Evolutionary conservation across 2,888 invertebrate species (phyloP).

Genomic region (Neoscelio sp.): DNA sequence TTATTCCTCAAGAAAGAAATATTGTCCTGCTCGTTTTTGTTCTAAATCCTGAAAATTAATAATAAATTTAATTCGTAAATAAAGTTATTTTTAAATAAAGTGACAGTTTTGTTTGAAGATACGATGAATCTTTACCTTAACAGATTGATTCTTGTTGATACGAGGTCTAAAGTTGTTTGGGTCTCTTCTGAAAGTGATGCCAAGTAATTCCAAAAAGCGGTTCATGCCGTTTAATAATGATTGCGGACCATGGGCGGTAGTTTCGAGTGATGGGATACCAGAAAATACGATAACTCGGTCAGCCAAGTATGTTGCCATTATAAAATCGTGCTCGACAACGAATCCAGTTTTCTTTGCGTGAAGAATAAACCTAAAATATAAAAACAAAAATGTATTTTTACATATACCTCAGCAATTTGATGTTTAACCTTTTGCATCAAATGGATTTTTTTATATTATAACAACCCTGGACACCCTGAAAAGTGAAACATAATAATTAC

Average conservation of each 20-base stretch:
- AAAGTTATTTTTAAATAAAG: no score
- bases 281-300: slow-evolving; percentile 99
- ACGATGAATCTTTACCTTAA: slow-evolving; percentile 88
- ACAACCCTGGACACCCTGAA: no score
- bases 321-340: slow-evolving; percentile 98
- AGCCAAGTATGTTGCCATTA: slow-evolving; percentile 99
- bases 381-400: no score
- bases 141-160: slow-evolving; percentile 98
- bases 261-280: slow-evolving; percentile 94
- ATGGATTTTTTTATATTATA: no score
- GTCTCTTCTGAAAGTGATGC: slow-evolving; percentile 99
- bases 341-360: slow-evolving; percentile 99
- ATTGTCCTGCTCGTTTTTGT: slow-evolving; percentile 98
- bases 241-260: slow-evolving; percentile 96
- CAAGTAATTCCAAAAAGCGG: slow-evolving; percentile 95
- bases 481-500: slow-evolving; percentile 83
- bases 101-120: no score
- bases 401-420: no score
- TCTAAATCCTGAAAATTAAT: slow-evolving; percentile 91
- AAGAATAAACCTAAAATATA: slow-evolving; percentile 91
- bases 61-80: slow-evolving; percentile 44
- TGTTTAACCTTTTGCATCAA: no score
- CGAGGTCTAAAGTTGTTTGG: slow-evolving; percentile 99
- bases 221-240: slow-evolving; percentile 99
- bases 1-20: slow-evolving; percentile 98